Evolutionary conservation across 1,140 invertebrate species (phyloP), one percentile per base, ranked within the genome.

Genomic region (Agrypnia vestita): DNA sequence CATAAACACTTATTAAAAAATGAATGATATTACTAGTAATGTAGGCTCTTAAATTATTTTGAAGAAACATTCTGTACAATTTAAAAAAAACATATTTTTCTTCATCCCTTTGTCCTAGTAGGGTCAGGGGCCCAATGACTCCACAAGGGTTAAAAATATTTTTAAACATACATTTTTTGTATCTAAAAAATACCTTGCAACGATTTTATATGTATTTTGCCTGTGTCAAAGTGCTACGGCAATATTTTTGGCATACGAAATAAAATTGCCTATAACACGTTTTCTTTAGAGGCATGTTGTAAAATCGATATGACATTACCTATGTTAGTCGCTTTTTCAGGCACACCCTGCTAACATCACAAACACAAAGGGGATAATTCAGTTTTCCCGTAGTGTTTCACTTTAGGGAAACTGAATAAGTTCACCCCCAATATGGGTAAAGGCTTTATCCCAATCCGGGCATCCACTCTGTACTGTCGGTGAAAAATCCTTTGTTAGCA

Each of bases 401-500:
- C 46, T 51, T 47, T n/a, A 49, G 67, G 9, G 47, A 64, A 64
- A 64, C 61, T 43, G 61, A 13, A 43, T 64, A 64, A 71, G 67
- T 71, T 49, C 11, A 25, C 46, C 47, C n/a, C 46, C 67, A 71
- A 49, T 71, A 47, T 71, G 47, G 46, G 13, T 71, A 51, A 21
- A 71, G 47, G 46, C 67, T 53, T 71, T 71, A 35, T 71, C 13
- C 67, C 44, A 71, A 53, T 71, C 67, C 67, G 9, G 1, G 46
- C 19, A 49, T 71, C 47, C 19, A 71, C 67, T 71, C 25, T 71
- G 67, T 71, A 19, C 8, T 15, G 47, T 71, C 11, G 64, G 21
- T 15, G 15, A 47, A 71, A 71, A 71, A 71, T 49, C 67, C 67
- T 71, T 71, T 71, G 67, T 71, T 71, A 44, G 15, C 19, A 71